Evolutionary conservation across 2,888 invertebrate genomes (phyloP).

Genomic region (Drosophila kuntzei): DNA sequence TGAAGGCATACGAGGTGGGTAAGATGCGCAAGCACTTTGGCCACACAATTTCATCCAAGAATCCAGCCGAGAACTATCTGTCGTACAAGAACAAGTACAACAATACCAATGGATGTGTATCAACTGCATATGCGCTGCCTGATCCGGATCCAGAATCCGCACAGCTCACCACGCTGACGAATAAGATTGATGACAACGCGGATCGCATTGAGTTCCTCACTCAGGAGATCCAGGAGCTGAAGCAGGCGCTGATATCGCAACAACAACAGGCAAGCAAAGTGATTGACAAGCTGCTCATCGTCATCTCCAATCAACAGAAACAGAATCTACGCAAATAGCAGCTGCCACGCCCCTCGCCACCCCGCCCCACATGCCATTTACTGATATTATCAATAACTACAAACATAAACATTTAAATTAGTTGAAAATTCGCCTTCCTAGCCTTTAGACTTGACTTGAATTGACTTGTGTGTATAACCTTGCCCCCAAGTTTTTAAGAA

Average conservation of each 20-base stretch:
- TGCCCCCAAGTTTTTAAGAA: slow-evolving; percentile 44
- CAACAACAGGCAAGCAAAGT: slow-evolving; percentile 86
- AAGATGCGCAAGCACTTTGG: slow-evolving; percentile 90
- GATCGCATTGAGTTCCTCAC: slow-evolving; percentile 89
- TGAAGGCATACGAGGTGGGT: slow-evolving; percentile 92
- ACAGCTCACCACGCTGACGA: slow-evolving; percentile 87
- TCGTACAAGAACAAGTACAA: slow-evolving; percentile 89
- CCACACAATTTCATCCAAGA: slow-evolving; percentile 89
- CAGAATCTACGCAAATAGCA: slow-evolving; percentile 84
- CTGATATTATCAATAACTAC: slow-evolving; percentile 29
- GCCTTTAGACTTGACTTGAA: slow-evolving; percentile 38
- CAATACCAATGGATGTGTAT: slow-evolving; percentile 87
- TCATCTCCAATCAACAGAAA: slow-evolving; percentile 85
- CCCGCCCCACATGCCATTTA: slow-evolving; percentile 45
- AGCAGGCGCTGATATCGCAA: slow-evolving; percentile 86
- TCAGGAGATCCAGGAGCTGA: slow-evolving; percentile 90
- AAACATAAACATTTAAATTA: slow-evolving; percentile 25
- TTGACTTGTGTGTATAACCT: slow-evolving; percentile 5
- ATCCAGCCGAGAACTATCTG: slow-evolving; percentile 88
- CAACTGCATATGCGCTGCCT: slow-evolving; percentile 86
- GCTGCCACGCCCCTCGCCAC: slow-evolving; percentile 3
- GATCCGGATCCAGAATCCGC: slow-evolving; percentile 86
- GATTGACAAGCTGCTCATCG: slow-evolving; percentile 85
- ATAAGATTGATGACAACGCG: slow-evolving; percentile 89
- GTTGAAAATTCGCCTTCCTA: slow-evolving; percentile 31